Evolutionary conservation across 2,888 invertebrate species (phyloP).

Genomic region (Phyto melanocephala): DNA sequence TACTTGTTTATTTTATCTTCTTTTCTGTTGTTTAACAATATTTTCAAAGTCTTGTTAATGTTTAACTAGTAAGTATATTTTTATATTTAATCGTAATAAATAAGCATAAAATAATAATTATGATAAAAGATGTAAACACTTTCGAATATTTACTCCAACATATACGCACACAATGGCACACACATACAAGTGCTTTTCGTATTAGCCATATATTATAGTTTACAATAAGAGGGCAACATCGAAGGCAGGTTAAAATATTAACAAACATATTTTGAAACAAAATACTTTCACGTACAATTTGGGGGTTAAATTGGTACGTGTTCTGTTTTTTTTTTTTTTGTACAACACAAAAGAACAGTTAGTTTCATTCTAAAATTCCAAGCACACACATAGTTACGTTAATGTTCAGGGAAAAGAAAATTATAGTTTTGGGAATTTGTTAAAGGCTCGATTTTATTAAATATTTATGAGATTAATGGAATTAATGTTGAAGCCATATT

Average conservation of each 20-base stretch:
- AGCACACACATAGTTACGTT: too few relatives aligned
- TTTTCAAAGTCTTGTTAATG: neutral
- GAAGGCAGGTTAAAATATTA: neutral
- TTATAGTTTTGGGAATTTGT: neutral
- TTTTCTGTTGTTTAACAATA: neutral
- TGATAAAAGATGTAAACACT: constrained; percentile 3
- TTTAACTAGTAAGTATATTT: neutral
- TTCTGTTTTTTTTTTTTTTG: neutral
- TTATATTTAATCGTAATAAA: neutral
- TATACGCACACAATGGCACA: neutral
- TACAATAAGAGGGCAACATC: neutral
- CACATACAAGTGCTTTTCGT: neutral
- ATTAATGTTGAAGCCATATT: neutral
- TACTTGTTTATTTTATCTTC: too few relatives aligned
- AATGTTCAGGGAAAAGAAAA: neutral
- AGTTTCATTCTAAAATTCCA: too few relatives aligned
- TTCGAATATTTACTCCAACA: neutral
- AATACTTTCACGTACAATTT: neutral
- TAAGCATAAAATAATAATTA: constrained; percentile 34
- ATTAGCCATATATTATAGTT: neutral
- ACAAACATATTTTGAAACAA: neutral
- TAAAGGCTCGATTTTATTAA: neutral
- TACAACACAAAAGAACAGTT: neutral
- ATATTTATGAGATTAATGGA: neutral
- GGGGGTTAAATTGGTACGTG: neutral